phyloP scores from a whole-genome alignment of 2,113 vertebrate genomes.

The Sinocyclocheilus rhinocerous region DNA sequence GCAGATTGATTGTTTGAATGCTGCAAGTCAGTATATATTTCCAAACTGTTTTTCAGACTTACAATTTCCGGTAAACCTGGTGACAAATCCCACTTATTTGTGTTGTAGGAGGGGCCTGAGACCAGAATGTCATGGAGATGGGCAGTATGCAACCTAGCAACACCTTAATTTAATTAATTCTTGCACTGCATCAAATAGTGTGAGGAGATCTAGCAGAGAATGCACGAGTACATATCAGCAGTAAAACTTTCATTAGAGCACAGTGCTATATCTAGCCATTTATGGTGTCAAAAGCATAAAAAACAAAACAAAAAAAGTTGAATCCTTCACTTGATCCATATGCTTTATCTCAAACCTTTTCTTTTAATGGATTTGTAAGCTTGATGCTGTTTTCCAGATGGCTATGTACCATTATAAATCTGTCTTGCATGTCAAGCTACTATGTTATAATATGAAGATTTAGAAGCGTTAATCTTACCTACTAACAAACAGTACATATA shows the following conservation, averaged over 20 bases:
- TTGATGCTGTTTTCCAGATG: constrained; percentile 45
- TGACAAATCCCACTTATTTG: too few species aligned
- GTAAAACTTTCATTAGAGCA: constrained; percentile 4
- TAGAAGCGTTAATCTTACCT: constrained; percentile 21
- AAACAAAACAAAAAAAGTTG: neutral
- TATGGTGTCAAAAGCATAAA: constrained; percentile 7
- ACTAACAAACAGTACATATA: constrained; percentile 17
- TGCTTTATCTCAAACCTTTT: constrained; percentile 43
- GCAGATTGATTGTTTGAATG: too few species aligned
- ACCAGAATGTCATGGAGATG: too few species aligned
- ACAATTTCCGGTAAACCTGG: too few species aligned
- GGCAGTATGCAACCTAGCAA: too few species aligned
- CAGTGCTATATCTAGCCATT: neutral
- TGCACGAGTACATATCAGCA: constrained; percentile 5
- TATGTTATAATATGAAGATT: constrained; percentile 29
- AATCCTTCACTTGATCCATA: constrained; percentile 42
- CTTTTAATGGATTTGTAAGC: constrained; percentile 39
- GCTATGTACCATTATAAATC: constrained; percentile 41
- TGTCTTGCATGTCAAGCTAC: constrained; percentile 37
- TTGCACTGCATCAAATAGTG: neutral
- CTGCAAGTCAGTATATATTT: neutral
- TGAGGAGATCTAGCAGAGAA: neutral
- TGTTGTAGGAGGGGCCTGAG: too few species aligned
- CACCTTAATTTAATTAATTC: neutral
- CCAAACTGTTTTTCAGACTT: too few species aligned